Base-by-base conservation (phyloP, 1,140 invertebrate genomes). In the Pseudomyrmex concolor region DNA sequence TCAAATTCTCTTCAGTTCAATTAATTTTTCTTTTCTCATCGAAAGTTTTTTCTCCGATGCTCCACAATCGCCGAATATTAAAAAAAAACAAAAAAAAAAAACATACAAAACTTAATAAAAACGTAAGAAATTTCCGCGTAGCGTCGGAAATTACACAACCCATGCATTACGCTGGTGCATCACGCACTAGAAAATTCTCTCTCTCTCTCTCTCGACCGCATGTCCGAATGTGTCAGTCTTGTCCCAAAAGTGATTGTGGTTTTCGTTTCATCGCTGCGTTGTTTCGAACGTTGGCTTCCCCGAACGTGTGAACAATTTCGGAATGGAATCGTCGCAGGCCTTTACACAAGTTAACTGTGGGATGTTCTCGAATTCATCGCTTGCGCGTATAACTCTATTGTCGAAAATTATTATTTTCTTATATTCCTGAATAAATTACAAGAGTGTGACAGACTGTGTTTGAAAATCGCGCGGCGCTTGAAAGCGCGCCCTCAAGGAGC, bases 141-240 rank as follows among this genome's bases (percentile, higher is more conserved):
- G 68, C 17, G 59, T 81, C 12, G n/a, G 34, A 59, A 60, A 68
- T 71, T 71, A 59, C 63, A 80, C 48, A 66, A 86, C 73, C 77
- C 84, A 84, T 84, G 84, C 80, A 85, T 89, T 89, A 89, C 85
- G 72, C 74, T 83, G 89, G 80, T 71, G 50, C 51, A 64, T 84
- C 25, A 34, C 25, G 25, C 63, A 25, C 59, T 80, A 86, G 84
- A 55, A 68, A 34, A 84, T 54, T 86, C 50, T 78, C 50, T 78
- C 68, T 84, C 22, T 82, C 48, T 86, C 50, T 78, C 50, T 78
- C 68, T 84, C 22, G 71, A 34, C 77, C 78, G 70, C 55, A 66
- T 34, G 74, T 71, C 60, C 55, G 59, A 86, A 86, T 78, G 60
- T 90, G 60, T 90, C 89, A 90, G 89, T 90, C 88, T 90, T 88